A percentile compares a stretch with the other conserved stretches of the same genome.
phyloP scores from a whole-genome alignment of 2,113 vertebrate species.

The Sebastes schlegelii region DNA sequence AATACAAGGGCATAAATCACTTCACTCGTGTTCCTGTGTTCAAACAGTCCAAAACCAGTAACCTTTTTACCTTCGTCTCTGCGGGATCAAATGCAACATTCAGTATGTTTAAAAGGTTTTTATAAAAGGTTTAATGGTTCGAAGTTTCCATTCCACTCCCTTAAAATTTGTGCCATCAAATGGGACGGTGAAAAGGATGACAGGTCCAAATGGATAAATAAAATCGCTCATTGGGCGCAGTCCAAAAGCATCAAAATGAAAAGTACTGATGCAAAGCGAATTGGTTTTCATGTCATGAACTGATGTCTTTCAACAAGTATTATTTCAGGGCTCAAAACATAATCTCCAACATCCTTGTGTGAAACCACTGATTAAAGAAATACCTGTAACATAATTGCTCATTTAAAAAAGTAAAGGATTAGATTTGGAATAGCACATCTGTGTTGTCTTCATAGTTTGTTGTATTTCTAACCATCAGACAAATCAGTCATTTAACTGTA shows the following conservation, averaged over 20 bases:
- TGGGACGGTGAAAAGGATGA: constrained; percentile 33
- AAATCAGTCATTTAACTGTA: neutral
- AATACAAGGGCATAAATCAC: constrained; percentile 61
- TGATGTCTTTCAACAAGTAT: constrained; percentile 6
- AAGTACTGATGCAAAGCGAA: constrained; percentile 36
- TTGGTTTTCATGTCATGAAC: neutral
- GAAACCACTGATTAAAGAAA: neutral
- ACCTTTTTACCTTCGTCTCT: constrained; percentile 62
- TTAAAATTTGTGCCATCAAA: constrained; percentile 24
- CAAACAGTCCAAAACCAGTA: constrained; percentile 37
- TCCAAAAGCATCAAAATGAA: constrained; percentile 46
- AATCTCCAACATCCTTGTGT: neutral
- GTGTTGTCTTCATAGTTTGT: neutral
- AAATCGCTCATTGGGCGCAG: constrained; percentile 17
- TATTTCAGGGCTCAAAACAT: constrained; percentile 15
- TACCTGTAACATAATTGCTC: neutral
- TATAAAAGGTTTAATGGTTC: constrained; percentile 34
- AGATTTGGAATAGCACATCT: neutral
- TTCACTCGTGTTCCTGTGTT: constrained; percentile 5
- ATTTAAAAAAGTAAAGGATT: neutral
- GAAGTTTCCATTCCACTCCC: constrained; percentile 61
- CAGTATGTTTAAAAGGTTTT: constrained; percentile 20
- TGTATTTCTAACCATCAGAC: neutral
- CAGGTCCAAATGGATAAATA: constrained; percentile 27
- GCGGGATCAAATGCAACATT: constrained; percentile 38